These are phyloP conservation scores for Anhinga anhinga DNA, from an alignment of 2,113 vertebrate species.

Conservation along the genomic window DNA sequence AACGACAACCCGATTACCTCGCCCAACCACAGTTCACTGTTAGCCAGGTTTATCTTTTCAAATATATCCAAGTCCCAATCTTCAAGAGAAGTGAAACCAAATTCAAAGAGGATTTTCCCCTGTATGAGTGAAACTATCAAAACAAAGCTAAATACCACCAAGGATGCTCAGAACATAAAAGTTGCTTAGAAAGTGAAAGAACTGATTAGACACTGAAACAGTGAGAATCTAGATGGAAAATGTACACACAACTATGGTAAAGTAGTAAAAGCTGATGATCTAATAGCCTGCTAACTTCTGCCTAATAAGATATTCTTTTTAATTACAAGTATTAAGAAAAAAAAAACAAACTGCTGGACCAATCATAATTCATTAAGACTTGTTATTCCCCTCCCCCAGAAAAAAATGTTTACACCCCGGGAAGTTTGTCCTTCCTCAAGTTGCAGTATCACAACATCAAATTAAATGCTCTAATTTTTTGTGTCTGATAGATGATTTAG, in stretches of 20 bases:
- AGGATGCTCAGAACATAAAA: background rate
- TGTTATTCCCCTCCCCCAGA: background rate
- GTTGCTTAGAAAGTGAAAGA: background rate
- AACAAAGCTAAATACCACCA: background rate
- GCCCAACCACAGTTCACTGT: background rate
- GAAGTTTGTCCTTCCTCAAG: background rate
- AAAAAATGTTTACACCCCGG: background rate
- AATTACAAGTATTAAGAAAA: too few species aligned
- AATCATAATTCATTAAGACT: background rate
- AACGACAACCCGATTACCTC: background rate
- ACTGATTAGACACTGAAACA: background rate
- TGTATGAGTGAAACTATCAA: background rate
- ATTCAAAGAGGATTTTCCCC: background rate
- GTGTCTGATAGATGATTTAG: background rate
- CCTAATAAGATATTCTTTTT: background rate
- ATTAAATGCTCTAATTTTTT: background rate
- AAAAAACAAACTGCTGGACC: background rate
- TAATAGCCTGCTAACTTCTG: background rate
- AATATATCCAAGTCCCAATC: background rate
- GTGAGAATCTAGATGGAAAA: background rate
- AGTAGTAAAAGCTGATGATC: background rate
- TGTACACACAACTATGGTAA: background rate
- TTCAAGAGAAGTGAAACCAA: background rate
- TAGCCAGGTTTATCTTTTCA: background rate
- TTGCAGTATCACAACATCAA: background rate